A percentile compares a stretch with the other conserved stretches of the same genome.
These are phyloP conservation scores for Rhagoletis pomonella DNA, from an alignment of 1,140 invertebrate genomes.

Conservation along the genomic window DNA sequence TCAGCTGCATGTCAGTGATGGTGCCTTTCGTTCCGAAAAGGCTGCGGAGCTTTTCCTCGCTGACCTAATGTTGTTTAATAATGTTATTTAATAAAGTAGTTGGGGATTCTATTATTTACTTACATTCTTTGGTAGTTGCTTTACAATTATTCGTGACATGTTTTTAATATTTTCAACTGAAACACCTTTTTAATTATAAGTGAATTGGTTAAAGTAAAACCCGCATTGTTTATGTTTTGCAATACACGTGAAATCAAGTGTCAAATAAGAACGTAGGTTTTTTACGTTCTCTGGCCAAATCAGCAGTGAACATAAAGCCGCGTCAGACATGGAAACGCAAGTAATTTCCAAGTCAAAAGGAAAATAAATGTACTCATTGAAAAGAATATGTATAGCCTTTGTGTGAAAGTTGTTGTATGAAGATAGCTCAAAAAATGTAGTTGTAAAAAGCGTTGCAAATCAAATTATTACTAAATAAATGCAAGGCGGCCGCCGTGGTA, in stretches of 20 bases:
- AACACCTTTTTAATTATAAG: neutral
- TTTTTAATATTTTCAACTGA: slow-evolving; percentile 22
- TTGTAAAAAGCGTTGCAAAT: too few relatives aligned
- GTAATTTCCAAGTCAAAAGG: too few relatives aligned
- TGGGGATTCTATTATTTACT: slow-evolving; percentile 20
- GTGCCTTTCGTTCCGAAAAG: slow-evolving; percentile 87
- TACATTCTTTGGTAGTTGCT: slow-evolving; percentile 56
- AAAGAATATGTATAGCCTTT: too few relatives aligned
- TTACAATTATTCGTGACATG: slow-evolving; percentile 57
- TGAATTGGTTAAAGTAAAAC: neutral
- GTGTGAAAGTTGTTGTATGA: too few relatives aligned
- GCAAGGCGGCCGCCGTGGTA: too few relatives aligned
- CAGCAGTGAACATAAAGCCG: too few relatives aligned
- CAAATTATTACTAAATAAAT: too few relatives aligned
- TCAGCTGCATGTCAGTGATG: slow-evolving; percentile 94
- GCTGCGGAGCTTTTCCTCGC: slow-evolving; percentile 83
- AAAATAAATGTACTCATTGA: too few relatives aligned
- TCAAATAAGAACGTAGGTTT: neutral
- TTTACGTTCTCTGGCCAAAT: too few relatives aligned
- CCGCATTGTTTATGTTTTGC: slow-evolving; percentile 55
- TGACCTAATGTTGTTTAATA: slow-evolving; percentile 79
- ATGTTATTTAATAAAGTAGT: neutral
- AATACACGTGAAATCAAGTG: slow-evolving; percentile 54
- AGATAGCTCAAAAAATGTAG: too few relatives aligned
- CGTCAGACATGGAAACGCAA: too few relatives aligned